Base-by-base conservation (phyloP, 2,888 invertebrate genomes). In the Rotaria sp. region DNA sequence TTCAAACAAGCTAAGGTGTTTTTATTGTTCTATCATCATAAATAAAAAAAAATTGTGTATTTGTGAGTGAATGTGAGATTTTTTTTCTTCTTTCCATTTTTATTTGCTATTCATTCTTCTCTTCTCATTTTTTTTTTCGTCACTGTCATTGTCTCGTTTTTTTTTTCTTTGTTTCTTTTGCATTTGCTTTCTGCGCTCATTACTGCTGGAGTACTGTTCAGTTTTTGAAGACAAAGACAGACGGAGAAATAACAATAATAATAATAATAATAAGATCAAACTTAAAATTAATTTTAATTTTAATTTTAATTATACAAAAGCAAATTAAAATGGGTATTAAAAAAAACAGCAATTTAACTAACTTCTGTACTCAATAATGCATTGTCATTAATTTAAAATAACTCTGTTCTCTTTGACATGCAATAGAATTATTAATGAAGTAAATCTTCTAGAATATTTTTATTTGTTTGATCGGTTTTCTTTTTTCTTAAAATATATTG, bases 11-110 rank as follows among this genome's bases (percentile, higher is more conserved):
- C 67, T 67, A 67, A 67, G 35, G 35, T 67, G 35, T 67, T 67
- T 55, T 55, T 67, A 67, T 67, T 67, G 67, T 67, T 67, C 67
- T 67, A 67, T 67, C 67, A 67, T 67, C 67, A 67, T 67, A 67
- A 67, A 15, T 67, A 35, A 30, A 67, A 67, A 67, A 67, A 67
- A 67, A 67, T 67, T 67, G 67, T 67, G 67, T 67, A 67, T 67
- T 67, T 67, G 35, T 67, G 67, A 67, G 67, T 30, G 52, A 52
- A 52, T 52, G 52, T 52, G 52, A 21, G 10, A 30, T 35, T 67
- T 67, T 35, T 67, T 67, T 67, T 67, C 67, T 67, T 67, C 67
- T 67, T 67, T 67, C 35, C 67, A 67, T 35, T 67, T 67, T 67
- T 67, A 67, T 67, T 67, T 67, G 67, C 67, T 67, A 67, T 67